Percentiles rank a stretch among this genome's conserved stretches.
Evolutionary conservation across 2,113 vertebrate species (phyloP).

Genomic region (Procapra przewalskii): DNA sequence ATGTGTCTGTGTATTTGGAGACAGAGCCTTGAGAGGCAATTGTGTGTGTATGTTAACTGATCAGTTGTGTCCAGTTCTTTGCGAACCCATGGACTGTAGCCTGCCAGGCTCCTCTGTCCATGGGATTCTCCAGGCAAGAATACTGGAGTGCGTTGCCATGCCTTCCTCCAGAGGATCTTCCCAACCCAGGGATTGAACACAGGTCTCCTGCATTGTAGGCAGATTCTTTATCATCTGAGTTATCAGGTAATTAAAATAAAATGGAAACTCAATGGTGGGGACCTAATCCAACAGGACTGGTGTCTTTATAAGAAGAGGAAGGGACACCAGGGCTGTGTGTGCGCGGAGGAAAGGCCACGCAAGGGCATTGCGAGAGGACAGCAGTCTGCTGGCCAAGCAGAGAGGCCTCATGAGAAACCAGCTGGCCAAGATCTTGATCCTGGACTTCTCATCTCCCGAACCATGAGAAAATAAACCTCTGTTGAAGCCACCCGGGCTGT

Average conservation of each 20-base stretch:
- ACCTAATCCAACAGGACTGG: not conserved
- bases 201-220: not conserved
- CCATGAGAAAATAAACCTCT: not conserved
- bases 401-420: not conserved
- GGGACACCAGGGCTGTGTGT: not conserved
- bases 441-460: not conserved
- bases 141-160: not conserved
- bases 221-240: not conserved
- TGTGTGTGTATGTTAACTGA: not conserved
- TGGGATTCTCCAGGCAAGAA: not conserved
- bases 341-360: not conserved
- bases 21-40: not conserved
- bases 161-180: not conserved
- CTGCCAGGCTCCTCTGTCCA: not conserved
- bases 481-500: not conserved
- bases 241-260: not conserved
- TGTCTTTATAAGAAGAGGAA: not conserved
- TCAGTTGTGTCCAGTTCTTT: not conserved
- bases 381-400: not conserved
- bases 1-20: not conserved
- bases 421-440: not conserved
- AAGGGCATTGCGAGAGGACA: not conserved
- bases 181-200: not conserved
- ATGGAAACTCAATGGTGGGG: not conserved
- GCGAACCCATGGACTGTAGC: not conserved